phyloP scores from a whole-genome alignment of 2,113 vertebrate genomes.

The Pungitius pungitius region DNA sequence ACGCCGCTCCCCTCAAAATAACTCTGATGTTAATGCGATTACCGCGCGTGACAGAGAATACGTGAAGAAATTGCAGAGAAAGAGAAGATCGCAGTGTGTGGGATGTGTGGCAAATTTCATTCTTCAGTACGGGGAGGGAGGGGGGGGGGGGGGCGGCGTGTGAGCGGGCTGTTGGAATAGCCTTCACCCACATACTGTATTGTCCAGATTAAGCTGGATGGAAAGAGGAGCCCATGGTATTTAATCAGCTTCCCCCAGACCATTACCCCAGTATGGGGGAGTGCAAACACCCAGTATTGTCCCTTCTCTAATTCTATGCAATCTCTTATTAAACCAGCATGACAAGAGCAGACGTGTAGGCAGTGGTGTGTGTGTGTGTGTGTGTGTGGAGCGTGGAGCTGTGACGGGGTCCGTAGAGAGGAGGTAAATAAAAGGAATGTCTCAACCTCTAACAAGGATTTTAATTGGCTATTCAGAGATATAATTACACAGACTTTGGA shows the following conservation, averaged over 20 bases:
- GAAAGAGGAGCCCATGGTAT: constrained; percentile 67
- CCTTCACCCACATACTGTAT: constrained; percentile 69
- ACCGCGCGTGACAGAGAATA: constrained; percentile 26
- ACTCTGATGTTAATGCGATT: constrained; percentile 58
- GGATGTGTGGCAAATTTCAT: constrained; percentile 77
- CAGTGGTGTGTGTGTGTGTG: constrained; percentile 1
- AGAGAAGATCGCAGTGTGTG: constrained; percentile 54
- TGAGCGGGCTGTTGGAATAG: constrained; percentile 63
- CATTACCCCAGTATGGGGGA: constrained; percentile 70
- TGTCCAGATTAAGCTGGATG: constrained; percentile 70
- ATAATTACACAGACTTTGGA: constrained; percentile 74
- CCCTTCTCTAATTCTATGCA: constrained; percentile 65
- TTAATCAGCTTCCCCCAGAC: constrained; percentile 76
- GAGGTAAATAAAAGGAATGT: constrained; percentile 76
- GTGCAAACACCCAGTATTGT: constrained; percentile 72
- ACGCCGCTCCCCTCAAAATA: constrained; percentile 65
- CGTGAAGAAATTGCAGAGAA: constrained; percentile 30
- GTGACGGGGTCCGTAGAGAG: constrained; percentile 61
- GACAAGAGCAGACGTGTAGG: constrained; percentile 51
- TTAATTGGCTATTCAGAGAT: constrained; percentile 76
- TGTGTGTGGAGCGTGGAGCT: neutral
- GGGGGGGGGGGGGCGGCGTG: too few species aligned
- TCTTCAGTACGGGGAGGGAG: constrained; percentile 63
- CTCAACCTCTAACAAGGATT: constrained; percentile 69
- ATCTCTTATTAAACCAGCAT: constrained; percentile 75